Evolutionary conservation across 2,113 vertebrate genomes (phyloP).

Genomic region (Eublepharis macularius): DNA sequence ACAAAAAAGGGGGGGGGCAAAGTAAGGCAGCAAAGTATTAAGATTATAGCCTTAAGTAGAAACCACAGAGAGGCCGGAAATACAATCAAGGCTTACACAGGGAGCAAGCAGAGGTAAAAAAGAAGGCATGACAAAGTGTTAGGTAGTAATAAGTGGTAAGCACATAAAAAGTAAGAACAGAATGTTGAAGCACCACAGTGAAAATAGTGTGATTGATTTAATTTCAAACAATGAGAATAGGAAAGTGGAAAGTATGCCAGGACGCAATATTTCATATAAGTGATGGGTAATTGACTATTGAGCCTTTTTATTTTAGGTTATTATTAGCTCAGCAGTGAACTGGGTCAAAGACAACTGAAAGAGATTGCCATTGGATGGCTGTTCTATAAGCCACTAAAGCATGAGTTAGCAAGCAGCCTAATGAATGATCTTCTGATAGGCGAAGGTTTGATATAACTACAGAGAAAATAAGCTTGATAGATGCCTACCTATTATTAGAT

Average conservation of each 20-base stretch:
- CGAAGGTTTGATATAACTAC: background rate
- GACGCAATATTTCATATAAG: constrained; percentile 1
- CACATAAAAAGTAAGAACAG: background rate
- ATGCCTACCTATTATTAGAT: too few relatives aligned
- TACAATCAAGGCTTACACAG: background rate
- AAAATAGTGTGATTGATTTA: background rate
- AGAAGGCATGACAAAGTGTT: background rate
- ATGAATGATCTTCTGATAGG: background rate
- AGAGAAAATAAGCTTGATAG: background rate
- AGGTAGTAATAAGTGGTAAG: constrained; percentile 2
- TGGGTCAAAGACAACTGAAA: constrained; percentile 23
- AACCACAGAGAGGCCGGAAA: background rate
- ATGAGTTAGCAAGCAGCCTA: background rate
- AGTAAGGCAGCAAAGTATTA: background rate
- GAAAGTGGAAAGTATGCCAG: background rate
- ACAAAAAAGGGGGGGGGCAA: background rate
- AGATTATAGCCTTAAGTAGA: background rate
- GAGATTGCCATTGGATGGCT: background rate
- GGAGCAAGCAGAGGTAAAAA: background rate
- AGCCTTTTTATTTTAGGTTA: background rate
- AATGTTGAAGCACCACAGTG: background rate
- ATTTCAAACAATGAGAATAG: background rate
- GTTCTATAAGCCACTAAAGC: background rate
- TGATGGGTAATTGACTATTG: background rate
- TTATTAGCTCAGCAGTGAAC: background rate